Conservation (phyloP, 2,113 vertebrate genomes). For the Hiodon alosoides region DNA sequence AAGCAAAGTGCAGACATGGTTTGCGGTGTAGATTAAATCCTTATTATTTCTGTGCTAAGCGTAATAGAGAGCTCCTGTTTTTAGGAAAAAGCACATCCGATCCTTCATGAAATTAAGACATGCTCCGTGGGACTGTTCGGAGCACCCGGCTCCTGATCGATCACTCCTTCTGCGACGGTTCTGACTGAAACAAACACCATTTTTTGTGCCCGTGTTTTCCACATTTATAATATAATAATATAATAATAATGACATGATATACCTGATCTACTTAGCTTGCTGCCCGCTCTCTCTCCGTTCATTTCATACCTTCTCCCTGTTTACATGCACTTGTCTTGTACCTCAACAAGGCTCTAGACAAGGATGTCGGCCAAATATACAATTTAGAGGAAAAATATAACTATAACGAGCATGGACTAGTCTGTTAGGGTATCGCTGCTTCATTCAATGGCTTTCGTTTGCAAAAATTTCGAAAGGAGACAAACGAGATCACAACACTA, state of each 20-base stretch:
- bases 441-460: neutral
- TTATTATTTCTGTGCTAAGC: no score
- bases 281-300: neutral
- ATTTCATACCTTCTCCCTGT: neutral
- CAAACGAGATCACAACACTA: neutral
- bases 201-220: no score
- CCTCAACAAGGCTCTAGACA: neutral
- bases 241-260: neutral
- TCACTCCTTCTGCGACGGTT: no score
- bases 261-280: neutral
- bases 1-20: no score
- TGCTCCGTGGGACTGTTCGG: no score
- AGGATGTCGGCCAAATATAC: neutral
- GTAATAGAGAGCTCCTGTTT: no score
- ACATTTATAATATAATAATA: no score
- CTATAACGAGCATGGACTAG: neutral
- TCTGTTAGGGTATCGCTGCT: neutral
- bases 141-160: no score
- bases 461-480: neutral
- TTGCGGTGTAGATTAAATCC: no score
- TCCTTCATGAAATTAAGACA: no score
- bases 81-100: no score
- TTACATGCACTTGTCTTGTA: neutral
- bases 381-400: neutral
- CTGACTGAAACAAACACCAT: no score